phyloP scores from a whole-genome alignment of 2,888 invertebrate genomes.

The Lordiphosa fenestrarum region DNA sequence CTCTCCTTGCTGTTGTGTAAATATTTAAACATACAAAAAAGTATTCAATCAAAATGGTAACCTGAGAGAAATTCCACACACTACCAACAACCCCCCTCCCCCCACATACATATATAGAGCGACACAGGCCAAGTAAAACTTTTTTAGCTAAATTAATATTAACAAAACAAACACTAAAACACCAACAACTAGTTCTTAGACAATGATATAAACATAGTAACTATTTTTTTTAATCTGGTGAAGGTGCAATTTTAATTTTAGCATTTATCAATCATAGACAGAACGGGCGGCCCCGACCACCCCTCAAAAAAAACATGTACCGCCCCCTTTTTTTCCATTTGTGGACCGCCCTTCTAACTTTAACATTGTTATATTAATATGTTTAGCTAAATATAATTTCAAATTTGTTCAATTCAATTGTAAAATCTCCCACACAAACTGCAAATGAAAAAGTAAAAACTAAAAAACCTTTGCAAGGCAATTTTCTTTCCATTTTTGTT shows the following conservation, averaged over 20 bases:
- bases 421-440: constrained; percentile 38
- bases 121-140: constrained; percentile 66
- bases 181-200: constrained; percentile 38
- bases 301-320: too few species aligned
- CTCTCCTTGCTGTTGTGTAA: constrained; percentile 58
- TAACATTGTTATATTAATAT: constrained; percentile 41
- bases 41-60: constrained; percentile 51
- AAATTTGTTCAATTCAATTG: constrained; percentile 46
- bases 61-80: constrained; percentile 44
- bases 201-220: constrained; percentile 44
- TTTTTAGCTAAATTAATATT: constrained; percentile 76
- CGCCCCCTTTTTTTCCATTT: constrained; percentile 2
- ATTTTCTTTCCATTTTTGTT: constrained; percentile 44
- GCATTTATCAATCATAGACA: constrained; percentile 37
- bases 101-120: constrained; percentile 19
- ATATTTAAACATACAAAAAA: constrained; percentile 38
- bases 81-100: constrained; percentile 3
- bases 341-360: constrained; percentile 15
- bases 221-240: constrained; percentile 63
- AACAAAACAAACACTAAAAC: constrained; percentile 21
- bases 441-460: constrained; percentile 20
- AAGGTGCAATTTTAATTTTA: constrained; percentile 76
- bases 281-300: constrained; percentile 25
- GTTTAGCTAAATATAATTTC: constrained; percentile 48
- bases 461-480: constrained; percentile 39